Percentiles rank a stretch among this genome's conserved stretches.
Evolutionary conservation across 2,113 vertebrate species (phyloP).

Genomic region (Oncorhynchus mykiss): DNA sequence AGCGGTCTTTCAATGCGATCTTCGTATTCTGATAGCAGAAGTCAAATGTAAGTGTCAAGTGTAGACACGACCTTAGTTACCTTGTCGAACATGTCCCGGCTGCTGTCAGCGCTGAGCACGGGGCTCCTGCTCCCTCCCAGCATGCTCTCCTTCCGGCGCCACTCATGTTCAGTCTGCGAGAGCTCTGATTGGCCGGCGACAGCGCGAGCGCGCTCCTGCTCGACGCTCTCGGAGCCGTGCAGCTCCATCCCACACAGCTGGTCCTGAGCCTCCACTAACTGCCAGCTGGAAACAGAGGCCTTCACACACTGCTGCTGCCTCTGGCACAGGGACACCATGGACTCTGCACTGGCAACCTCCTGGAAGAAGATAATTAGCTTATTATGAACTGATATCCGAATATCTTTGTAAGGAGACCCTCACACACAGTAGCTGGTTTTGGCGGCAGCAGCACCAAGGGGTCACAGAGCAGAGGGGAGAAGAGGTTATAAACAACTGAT

Average conservation of each 20-base stretch:
- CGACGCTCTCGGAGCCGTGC: slow-evolving; percentile 89
- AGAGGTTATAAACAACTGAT: too few relatives aligned
- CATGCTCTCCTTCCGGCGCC: slow-evolving; percentile 92
- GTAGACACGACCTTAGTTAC: slow-evolving; percentile 59
- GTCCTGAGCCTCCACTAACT: slow-evolving; percentile 93
- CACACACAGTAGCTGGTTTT: background rate
- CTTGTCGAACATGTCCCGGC: slow-evolving; percentile 95
- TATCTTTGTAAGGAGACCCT: too few relatives aligned
- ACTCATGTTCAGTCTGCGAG: slow-evolving; percentile 86
- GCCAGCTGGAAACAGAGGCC: slow-evolving; percentile 90
- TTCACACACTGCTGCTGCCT: slow-evolving; percentile 88
- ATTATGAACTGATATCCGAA: too few relatives aligned
- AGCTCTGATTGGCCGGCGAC: slow-evolving; percentile 81
- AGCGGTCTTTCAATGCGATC: too few relatives aligned
- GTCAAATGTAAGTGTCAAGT: too few relatives aligned
- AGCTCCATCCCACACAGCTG: slow-evolving; percentile 88
- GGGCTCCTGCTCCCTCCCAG: slow-evolving; percentile 81
- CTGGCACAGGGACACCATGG: slow-evolving; percentile 85
- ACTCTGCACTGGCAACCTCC: slow-evolving; percentile 20
- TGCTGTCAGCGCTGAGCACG: slow-evolving; percentile 76
- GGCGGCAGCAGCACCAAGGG: too few relatives aligned
- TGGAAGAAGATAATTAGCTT: background rate
- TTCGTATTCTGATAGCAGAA: too few relatives aligned
- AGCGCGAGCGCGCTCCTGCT: slow-evolving; percentile 88
- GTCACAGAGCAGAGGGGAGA: too few relatives aligned